These are phyloP conservation scores for Tetragnatha versicolor DNA, from an alignment of 1,140 invertebrate species.

Conservation along the genomic window DNA sequence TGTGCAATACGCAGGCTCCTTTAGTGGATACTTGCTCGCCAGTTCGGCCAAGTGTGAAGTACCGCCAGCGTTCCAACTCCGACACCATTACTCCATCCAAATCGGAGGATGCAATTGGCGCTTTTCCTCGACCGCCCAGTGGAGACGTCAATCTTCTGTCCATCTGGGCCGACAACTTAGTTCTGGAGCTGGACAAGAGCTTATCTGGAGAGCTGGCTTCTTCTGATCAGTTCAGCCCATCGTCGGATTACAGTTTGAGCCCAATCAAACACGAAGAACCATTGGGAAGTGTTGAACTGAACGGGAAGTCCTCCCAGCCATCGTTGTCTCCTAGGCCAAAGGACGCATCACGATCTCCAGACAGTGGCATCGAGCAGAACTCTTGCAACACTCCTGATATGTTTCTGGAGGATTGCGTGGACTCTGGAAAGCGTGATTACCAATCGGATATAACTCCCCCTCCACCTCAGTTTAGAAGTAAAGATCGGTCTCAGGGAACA, in stretches of 20 bases:
- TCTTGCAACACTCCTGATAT: constrained; percentile 30
- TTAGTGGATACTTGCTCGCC: neutral
- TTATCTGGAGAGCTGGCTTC: constrained; percentile 6
- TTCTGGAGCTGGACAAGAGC: constrained; percentile 33
- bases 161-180: constrained; percentile 51
- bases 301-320: no score
- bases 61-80: constrained; percentile 40
- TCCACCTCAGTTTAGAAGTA: constrained; percentile 10
- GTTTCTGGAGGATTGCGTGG: neutral
- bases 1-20: neutral
- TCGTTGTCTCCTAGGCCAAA: no score
- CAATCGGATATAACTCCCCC: constrained; percentile 27
- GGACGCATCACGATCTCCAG: constrained; percentile 22
- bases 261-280: constrained; percentile 36
- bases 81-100: neutral
- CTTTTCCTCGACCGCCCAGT: constrained; percentile 33
- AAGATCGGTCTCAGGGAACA: constrained; percentile 24
- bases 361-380: constrained; percentile 44
- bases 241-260: constrained; percentile 43
- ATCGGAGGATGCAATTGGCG: neutral
- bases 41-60: neutral
- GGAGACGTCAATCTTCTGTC: constrained; percentile 44
- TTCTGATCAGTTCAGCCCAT: constrained; percentile 7
- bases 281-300: neutral
- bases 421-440: no score